Percentiles rank a stretch among this genome's conserved stretches.
Evolutionary conservation across 2,888 invertebrate species (phyloP).

Genomic region (Taphrorychus bicolor): DNA sequence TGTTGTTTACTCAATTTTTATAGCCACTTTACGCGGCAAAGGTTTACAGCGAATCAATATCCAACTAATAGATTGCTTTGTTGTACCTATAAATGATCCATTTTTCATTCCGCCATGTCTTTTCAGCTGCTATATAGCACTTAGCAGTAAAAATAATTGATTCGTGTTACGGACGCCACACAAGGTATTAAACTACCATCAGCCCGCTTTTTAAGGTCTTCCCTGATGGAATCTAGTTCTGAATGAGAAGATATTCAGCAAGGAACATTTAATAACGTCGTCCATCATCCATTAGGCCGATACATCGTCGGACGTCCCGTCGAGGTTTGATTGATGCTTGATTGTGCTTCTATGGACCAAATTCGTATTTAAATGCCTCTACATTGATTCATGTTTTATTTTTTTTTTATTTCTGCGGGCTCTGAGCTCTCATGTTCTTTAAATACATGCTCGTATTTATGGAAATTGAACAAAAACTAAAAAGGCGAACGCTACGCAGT

Average conservation of each 20-base stretch:
- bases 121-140: background rate
- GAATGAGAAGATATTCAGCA: conserved; percentile 19
- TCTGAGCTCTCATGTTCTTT: background rate
- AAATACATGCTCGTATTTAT: conserved; percentile 6
- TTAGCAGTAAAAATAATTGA: background rate
- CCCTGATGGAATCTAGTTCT: conserved; percentile 2
- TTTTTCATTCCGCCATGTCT: background rate
- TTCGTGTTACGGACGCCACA: background rate
- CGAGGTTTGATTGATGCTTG: background rate
- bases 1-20: conserved; percentile 2
- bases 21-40: background rate
- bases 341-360: background rate
- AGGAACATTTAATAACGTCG: conserved; percentile 25
- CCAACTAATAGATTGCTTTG: background rate
- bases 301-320: background rate
- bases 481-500: conserved; percentile 14
- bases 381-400: too few relatives aligned
- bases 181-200: background rate
- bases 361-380: conserved; percentile 1
- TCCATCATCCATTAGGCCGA: conserved; percentile 26
- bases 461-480: conserved; percentile 17
- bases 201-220: background rate
- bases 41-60: background rate
- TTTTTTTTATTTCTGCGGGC: background rate
- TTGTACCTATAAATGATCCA: background rate